phyloP scores from a whole-genome alignment of 2,113 vertebrate species.

The Scartelaos histophorus region DNA sequence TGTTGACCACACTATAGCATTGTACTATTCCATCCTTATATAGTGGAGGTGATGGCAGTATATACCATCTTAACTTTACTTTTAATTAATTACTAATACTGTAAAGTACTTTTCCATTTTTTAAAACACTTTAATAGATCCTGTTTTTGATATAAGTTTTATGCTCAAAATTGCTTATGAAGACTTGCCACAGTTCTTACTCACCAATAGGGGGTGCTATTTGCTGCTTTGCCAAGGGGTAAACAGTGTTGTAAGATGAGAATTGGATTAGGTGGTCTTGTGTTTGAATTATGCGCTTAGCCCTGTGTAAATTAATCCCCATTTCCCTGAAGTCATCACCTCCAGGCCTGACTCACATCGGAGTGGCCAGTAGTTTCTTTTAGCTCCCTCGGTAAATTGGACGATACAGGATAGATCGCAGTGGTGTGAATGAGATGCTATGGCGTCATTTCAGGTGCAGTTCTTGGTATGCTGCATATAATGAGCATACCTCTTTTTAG shows the following conservation, averaged over 20 bases:
- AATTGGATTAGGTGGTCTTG: not conserved
- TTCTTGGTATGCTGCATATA: constrained; percentile 19
- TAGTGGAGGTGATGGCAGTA: no score
- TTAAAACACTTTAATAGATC: not conserved
- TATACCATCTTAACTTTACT: no score
- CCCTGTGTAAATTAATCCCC: constrained; percentile 26
- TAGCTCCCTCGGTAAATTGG: constrained; percentile 47
- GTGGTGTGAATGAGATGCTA: constrained; percentile 30
- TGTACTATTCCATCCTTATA: no score
- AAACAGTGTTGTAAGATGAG: not conserved
- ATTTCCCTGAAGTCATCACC: not conserved
- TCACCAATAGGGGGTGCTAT: constrained; percentile 68
- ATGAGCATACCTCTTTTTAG: constrained; percentile 28
- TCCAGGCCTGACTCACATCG: constrained; percentile 20
- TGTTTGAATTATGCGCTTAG: constrained; percentile 3
- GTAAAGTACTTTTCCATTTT: no score
- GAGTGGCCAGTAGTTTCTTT: constrained; percentile 22
- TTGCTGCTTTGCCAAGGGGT: constrained; percentile 29
- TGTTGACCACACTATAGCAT: no score
- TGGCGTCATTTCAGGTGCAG: constrained; percentile 13
- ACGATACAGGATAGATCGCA: constrained; percentile 30
- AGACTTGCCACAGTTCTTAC: constrained; percentile 9
- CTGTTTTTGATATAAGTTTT: not conserved
- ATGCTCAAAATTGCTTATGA: not conserved
- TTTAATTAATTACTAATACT: no score